A percentile compares a stretch with the other conserved stretches of the same genome.
These are phyloP conservation scores for Andrena hattorfiana DNA, from an alignment of 2,888 invertebrate genomes.

Conservation along the genomic window DNA sequence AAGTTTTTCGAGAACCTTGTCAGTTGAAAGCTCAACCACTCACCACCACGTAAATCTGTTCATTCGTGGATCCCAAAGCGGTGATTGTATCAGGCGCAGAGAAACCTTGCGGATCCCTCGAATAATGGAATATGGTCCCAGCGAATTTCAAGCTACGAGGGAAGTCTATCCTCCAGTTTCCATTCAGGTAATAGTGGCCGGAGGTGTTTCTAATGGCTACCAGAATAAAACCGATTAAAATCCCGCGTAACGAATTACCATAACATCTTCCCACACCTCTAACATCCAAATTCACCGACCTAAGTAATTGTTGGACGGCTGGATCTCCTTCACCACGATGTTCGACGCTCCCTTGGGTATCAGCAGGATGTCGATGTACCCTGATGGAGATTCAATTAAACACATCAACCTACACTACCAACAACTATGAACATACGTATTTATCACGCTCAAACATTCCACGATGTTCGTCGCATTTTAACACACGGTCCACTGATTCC, in stretches of 20 bases:
- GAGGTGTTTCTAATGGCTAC: constrained; percentile 93
- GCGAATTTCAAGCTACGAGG: constrained; percentile 92
- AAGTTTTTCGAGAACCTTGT: not conserved
- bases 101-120: constrained; percentile 92
- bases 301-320: constrained; percentile 95
- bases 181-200: constrained; percentile 96
- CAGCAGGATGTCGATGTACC: constrained; percentile 96
- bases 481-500: not conserved
- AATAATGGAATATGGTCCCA: constrained; percentile 95
- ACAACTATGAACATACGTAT: too few relatives aligned
- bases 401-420: too few relatives aligned
- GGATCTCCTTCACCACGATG: constrained; percentile 92
- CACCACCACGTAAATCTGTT: constrained; percentile 94
- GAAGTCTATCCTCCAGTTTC: constrained; percentile 97
- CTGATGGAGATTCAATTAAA: constrained; percentile 84
- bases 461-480: not conserved
- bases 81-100: constrained; percentile 94
- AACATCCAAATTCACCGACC: constrained; percentile 86
- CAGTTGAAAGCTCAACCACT: constrained; percentile 76
- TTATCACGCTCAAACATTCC: too few relatives aligned
- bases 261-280: not conserved
- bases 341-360: constrained; percentile 98
- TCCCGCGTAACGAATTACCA: not conserved
- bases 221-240: constrained; percentile 31
- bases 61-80: constrained; percentile 95